These are phyloP conservation scores for Saguinus midas DNA, from an alignment of 2,113 vertebrate species.

Conservation along the genomic window DNA sequence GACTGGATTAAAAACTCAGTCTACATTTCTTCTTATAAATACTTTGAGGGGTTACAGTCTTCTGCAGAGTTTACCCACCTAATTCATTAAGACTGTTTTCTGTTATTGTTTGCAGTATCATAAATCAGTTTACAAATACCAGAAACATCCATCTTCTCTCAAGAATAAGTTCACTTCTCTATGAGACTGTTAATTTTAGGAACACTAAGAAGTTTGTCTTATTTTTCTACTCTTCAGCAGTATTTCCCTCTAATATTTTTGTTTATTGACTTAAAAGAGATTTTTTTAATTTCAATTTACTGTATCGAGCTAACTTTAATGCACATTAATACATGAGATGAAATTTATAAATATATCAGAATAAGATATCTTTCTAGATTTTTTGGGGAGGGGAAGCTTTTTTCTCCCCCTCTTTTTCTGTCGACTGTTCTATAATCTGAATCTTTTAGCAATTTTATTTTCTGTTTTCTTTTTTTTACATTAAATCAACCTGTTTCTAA, in stretches of 20 bases:
- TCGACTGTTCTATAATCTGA: not conserved
- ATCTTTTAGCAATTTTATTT: conserved; percentile 17
- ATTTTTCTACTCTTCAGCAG: not conserved
- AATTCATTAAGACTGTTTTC: not conserved
- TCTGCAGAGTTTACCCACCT: not conserved
- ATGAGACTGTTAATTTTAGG: not conserved
- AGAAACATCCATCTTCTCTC: not conserved
- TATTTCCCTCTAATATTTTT: not conserved
- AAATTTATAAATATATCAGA: not conserved
- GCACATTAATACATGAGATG: not conserved
- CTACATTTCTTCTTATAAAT: not conserved
- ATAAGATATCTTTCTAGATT: not conserved
- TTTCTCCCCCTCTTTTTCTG: not conserved
- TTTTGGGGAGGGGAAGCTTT: not conserved
- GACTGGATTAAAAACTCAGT: not conserved
- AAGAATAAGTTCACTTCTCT: not conserved
- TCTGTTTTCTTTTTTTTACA: not conserved
- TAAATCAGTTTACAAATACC: not conserved
- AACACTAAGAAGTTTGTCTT: not conserved
- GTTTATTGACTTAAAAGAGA: not conserved
- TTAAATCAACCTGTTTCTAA: not conserved
- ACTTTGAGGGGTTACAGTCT: not conserved
- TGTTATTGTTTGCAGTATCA: not conserved
- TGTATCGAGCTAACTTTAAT: not conserved
- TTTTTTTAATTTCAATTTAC: not conserved